These are phyloP conservation scores for Montipora cactus DNA, from an alignment of 64 coral and sea anemone species.

Conservation along the genomic window DNA sequence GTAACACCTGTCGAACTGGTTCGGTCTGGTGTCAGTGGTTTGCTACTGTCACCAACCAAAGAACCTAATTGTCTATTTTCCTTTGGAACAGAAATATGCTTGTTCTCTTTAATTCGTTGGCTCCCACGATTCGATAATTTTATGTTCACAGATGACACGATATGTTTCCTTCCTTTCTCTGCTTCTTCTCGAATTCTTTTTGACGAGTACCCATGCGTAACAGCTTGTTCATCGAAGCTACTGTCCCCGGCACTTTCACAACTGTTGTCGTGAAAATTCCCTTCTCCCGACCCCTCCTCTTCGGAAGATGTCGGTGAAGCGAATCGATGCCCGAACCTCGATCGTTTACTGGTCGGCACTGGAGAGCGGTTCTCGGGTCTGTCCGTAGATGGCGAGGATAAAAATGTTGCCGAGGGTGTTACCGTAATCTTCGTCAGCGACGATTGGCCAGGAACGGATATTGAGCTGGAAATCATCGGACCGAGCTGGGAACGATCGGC, in stretches of 20 bases:
- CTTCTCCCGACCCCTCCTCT: not conserved
- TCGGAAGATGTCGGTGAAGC: constrained; percentile 6
- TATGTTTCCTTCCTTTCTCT: not conserved
- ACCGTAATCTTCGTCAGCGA: constrained; percentile 33
- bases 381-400: not conserved
- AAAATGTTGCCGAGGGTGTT: constrained; percentile 17
- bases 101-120: not conserved
- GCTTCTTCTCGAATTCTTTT: not conserved
- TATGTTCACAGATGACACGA: constrained; percentile 36
- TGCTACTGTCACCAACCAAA: not conserved
- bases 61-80: not conserved
- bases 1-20: not conserved
- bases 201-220: not conserved
- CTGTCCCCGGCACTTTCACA: not conserved
- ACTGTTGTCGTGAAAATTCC: not conserved
- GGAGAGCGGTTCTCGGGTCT: constrained; percentile 35
- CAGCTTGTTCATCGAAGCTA: not conserved
- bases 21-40: not conserved
- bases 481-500: not conserved
- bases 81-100: not conserved
- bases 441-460: constrained; percentile 43
- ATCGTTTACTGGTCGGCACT: constrained; percentile 50
- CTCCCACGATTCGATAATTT: not conserved
- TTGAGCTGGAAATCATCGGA: constrained; percentile 8
- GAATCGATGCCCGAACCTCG: not conserved